Evolutionary conservation across 2,797 vertebrate genomes (phyloP).

Genomic region (Phrynocephalus guinanensis): DNA sequence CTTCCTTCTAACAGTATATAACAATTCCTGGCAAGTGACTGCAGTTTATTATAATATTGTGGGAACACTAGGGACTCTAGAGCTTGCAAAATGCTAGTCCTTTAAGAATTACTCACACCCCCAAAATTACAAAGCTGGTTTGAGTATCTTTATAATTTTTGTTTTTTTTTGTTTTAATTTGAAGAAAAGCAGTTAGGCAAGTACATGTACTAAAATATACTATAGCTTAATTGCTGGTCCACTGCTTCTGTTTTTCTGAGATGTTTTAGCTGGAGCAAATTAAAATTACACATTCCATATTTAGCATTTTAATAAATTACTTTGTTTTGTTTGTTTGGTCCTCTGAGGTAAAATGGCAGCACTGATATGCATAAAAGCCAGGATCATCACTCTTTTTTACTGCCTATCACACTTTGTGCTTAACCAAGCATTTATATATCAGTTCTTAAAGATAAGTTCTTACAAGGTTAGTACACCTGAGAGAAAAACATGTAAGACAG

Average conservation of each 20-base stretch:
- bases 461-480: constrained; percentile 79
- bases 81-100: background rate
- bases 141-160: background rate
- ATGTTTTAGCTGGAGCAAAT: constrained; percentile 13
- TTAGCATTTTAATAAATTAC: constrained; percentile 61
- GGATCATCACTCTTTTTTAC: constrained; percentile 72
- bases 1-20: constrained; percentile 1
- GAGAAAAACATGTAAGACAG: constrained; percentile 77
- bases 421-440: constrained; percentile 81
- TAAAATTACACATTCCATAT: constrained; percentile 54
- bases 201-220: constrained; percentile 4
- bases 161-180: constrained; percentile 26
- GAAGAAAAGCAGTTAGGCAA: constrained; percentile 27
- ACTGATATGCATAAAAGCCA: constrained; percentile 66
- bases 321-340: constrained; percentile 71
- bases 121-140: background rate
- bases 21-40: background rate
- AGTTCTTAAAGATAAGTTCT: constrained; percentile 75
- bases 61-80: background rate
- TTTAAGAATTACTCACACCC: background rate
- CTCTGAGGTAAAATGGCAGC: constrained; percentile 69
- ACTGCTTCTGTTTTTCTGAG: constrained; percentile 11
- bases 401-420: constrained; percentile 76
- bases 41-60: constrained; percentile 23
- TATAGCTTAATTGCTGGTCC: background rate